A percentile compares a stretch with the other conserved stretches of the same genome.
Evolutionary conservation across 2,113 vertebrate species (phyloP).

Genomic region (Hippolais icterina): DNA sequence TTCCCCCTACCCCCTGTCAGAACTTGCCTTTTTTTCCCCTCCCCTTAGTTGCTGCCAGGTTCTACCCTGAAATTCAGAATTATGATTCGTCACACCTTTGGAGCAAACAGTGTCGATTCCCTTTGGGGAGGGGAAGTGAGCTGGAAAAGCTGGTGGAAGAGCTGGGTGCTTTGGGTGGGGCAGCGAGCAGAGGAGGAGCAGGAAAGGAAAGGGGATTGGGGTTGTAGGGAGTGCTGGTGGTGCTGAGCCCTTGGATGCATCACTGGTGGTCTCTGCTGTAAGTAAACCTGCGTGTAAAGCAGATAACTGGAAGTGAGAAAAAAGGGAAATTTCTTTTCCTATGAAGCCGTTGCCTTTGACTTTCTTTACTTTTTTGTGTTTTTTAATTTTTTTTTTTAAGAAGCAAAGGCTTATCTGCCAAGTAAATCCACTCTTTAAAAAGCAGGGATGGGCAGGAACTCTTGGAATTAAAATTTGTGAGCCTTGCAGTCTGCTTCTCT

Average conservation of each 20-base stretch:
- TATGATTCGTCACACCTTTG: not conserved
- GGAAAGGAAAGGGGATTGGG: not conserved
- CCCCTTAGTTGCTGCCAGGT: not conserved
- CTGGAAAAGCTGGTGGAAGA: conserved; percentile 51
- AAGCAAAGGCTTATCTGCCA: not conserved
- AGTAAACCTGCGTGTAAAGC: not conserved
- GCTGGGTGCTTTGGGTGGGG: conserved; percentile 57
- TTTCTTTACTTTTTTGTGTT: not conserved
- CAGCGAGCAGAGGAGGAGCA: not conserved
- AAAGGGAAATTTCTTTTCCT: not conserved
- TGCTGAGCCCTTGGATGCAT: not conserved
- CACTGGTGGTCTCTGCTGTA: not conserved
- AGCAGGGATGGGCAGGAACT: not conserved
- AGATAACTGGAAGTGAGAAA: conserved; percentile 1
- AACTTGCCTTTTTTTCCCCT: not conserved
- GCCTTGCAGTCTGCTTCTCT: not conserved
- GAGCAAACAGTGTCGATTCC: not conserved
- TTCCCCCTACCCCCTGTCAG: not conserved
- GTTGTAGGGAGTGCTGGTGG: not conserved
- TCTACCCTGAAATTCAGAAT: conserved; percentile 19
- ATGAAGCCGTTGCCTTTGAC: not conserved
- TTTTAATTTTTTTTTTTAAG: not conserved
- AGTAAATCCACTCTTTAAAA: not conserved
- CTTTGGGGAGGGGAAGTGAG: not conserved
- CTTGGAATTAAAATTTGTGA: conserved; percentile 20